Conservation (phyloP, 1,140 invertebrate species). For the Coptotermes formosanus region DNA sequence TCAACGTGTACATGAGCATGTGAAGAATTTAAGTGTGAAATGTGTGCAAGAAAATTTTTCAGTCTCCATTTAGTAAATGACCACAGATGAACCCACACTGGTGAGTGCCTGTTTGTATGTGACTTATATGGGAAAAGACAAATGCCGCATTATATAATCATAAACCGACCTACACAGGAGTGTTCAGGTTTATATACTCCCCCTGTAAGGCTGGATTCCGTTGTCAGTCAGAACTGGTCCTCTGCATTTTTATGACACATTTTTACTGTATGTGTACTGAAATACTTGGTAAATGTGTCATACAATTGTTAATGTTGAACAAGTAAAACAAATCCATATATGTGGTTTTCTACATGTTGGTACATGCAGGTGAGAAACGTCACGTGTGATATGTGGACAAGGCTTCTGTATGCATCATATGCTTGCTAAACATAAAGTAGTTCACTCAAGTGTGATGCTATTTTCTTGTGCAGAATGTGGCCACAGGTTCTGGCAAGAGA, state of each 20-base stretch:
- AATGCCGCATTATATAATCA: constrained; percentile 35
- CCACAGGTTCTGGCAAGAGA: not conserved
- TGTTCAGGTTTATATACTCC: constrained; percentile 40
- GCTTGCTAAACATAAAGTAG: not conserved
- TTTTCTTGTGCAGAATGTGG: not conserved
- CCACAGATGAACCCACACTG: constrained; percentile 53
- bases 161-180: constrained; percentile 39
- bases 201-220: constrained; percentile 41
- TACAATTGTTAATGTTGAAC: no score
- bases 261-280: no score
- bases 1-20: constrained; percentile 49
- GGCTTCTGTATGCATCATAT: constrained; percentile 43
- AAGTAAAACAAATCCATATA: no score
- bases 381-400: constrained; percentile 49
- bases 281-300: no score
- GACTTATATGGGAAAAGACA: constrained; percentile 47
- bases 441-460: not conserved
- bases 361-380: constrained; percentile 33
- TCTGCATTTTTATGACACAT: not conserved
- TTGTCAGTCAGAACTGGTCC: constrained; percentile 37
- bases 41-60: constrained; percentile 58
- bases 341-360: constrained; percentile 29
- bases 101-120: constrained; percentile 69
- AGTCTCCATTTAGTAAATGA: not conserved
- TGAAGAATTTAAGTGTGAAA: constrained; percentile 49